Conservation (phyloP, 2,888 invertebrate genomes). For the Eurytoma californica region DNA sequence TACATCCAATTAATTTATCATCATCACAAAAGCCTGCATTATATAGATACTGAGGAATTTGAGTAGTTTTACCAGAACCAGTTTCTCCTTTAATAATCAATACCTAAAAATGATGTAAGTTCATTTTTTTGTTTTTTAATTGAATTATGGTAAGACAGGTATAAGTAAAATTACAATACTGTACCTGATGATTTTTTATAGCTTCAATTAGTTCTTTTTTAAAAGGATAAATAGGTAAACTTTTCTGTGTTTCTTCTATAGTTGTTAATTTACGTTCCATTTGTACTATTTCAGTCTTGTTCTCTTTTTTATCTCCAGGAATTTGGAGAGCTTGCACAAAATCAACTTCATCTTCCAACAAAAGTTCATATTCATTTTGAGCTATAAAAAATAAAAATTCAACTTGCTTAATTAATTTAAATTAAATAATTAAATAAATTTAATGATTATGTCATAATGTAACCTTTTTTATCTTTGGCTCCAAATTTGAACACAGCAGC, state of each 20-base stretch:
- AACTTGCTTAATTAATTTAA: conserved; percentile 4
- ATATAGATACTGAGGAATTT: conserved; percentile 97
- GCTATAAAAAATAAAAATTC: conserved; percentile 59
- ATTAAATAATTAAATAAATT: not conserved
- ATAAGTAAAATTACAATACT: conserved; percentile 3
- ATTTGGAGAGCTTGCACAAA: conserved; percentile 93
- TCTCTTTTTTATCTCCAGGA: conserved; percentile 81
- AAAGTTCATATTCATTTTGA: conserved; percentile 91
- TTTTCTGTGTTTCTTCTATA: conserved; percentile 93
- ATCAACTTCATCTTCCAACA: conserved; percentile 97
- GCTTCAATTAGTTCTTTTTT: conserved; percentile 92
- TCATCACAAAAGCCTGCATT: conserved; percentile 92
- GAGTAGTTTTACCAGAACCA: conserved; percentile 99
- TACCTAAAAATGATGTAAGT: conserved; percentile 76
- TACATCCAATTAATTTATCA: conserved; percentile 95
- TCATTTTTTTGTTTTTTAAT: not conserved
- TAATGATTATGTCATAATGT: conserved; percentile 30
- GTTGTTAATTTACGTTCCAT: conserved; percentile 73
- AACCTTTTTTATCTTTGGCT: conserved; percentile 85
- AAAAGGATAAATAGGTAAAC: conserved; percentile 96
- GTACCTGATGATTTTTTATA: conserved; percentile 88
- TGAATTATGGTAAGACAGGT: not conserved
- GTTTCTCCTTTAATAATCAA: conserved; percentile 99
- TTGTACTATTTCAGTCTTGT: conserved; percentile 63
- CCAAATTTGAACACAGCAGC: conserved; percentile 96